Percentiles rank a stretch among this genome's conserved stretches.
These are phyloP conservation scores for Hormiphora californensis DNA, from an alignment of 37 sponge, comb jelly and placozoan genomes.

Conservation along the genomic window DNA sequence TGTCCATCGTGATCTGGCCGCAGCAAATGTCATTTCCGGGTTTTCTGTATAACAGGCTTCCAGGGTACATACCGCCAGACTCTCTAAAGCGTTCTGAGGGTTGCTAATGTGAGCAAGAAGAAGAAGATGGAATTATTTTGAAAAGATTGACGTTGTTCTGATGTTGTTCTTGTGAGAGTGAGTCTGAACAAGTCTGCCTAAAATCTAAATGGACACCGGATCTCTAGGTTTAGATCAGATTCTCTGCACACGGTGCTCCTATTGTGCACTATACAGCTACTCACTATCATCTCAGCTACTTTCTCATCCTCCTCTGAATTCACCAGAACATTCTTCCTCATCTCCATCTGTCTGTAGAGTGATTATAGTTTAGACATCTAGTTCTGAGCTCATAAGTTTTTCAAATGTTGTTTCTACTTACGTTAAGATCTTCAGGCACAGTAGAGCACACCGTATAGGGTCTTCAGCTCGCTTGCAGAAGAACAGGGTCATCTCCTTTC, in stretches of 20 bases:
- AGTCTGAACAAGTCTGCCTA: no score
- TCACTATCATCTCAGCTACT: not conserved
- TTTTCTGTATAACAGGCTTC: not conserved
- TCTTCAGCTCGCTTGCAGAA: slow-evolving; percentile 12
- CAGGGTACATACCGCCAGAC: not conserved
- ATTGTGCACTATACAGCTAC: no score
- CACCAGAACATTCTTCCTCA: not conserved
- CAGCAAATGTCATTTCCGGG: slow-evolving; percentile 10
- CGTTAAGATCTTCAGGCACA: not conserved
- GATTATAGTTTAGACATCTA: no score
- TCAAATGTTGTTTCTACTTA: no score
- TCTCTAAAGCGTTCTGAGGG: not conserved
- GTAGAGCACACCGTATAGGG: not conserved
- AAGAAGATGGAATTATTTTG: no score
- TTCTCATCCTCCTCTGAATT: slow-evolving; percentile 6
- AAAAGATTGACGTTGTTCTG: no score
- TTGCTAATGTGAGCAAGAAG: no score
- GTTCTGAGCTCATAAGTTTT: no score
- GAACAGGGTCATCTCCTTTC: not conserved
- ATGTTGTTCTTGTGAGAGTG: no score
- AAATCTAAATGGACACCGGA: no score
- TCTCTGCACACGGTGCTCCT: no score
- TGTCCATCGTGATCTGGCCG: not conserved
- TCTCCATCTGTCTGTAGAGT: slow-evolving; percentile 31
- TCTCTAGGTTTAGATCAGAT: no score